Conservation (phyloP, 2,113 vertebrate species). For the Mionectes macconnelli region DNA sequence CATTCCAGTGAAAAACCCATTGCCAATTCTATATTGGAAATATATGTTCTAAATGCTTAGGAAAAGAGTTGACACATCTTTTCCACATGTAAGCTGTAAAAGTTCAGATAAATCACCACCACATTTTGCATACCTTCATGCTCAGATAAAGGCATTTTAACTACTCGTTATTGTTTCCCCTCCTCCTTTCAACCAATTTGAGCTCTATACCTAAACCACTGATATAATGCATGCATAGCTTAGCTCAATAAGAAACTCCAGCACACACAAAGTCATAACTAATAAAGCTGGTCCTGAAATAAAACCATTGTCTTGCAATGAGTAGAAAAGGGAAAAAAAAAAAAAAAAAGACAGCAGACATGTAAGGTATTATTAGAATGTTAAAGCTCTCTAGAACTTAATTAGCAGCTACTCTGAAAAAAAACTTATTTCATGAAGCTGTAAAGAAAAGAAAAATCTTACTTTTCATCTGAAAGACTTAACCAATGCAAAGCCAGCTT, state of each 20-base stretch:
- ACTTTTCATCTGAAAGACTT: background rate
- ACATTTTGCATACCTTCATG: rapidly evolving
- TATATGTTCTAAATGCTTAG: background rate
- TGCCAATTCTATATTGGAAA: background rate
- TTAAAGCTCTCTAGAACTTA: background rate
- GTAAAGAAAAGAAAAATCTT: background rate
- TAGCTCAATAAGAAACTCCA: background rate
- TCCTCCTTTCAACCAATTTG: background rate
- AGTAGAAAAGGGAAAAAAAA: background rate
- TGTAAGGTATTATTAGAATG: background rate
- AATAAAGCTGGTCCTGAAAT: background rate
- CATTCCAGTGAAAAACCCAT: background rate
- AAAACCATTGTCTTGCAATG: background rate
- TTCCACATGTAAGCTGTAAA: background rate
- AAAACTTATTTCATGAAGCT: background rate
- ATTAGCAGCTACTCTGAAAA: background rate
- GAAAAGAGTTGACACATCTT: background rate
- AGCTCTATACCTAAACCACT: background rate
- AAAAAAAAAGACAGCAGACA: background rate
- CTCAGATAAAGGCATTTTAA: background rate
- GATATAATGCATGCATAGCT: background rate
- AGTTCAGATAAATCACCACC: background rate
- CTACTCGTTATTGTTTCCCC: background rate
- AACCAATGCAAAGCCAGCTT: background rate
- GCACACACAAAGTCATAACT: background rate